Evolutionary conservation across 1,140 invertebrate species (phyloP), one percentile per base, ranked within the genome.

Genomic region (Brachionus rubens): DNA sequence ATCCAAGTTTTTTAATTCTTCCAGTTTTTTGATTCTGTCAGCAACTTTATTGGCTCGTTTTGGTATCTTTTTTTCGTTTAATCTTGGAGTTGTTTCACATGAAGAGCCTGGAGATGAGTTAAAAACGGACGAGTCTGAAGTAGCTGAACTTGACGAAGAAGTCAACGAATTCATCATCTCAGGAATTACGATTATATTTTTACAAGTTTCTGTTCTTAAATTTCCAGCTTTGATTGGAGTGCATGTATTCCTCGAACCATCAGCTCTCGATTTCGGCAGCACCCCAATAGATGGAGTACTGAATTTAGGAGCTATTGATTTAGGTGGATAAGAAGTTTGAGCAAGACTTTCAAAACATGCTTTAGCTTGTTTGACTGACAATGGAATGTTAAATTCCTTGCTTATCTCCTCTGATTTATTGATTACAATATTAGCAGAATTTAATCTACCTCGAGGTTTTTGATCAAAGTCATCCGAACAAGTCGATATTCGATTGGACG

Each of bases 281-380:
- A 21, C 30, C 6, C 33, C 33, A 52, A 6, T 4, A 5, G 50
- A 52, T 24, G 9, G 19, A 1, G 19, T 33, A n/a, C 10, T 33
- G 28, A 14, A 30, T 59, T 59, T 59, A 16, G 28, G 12, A 3
- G 9, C 33, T 5, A 36, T 5, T 36, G 33, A 9, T 33, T 33
- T 16, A 3, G 40, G 54, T 28, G 54, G 12, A 21, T 6, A 1
- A 33, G 21, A 59, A 36, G 33, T 52, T 3, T 21, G 30, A 12
- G 41, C 40, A 10, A 72, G 19, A 28, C 19, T 72, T 54, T 72
- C 68, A 26, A 72, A 72, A 33, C 68, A 72, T 12, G 50, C 46
- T 19, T 41, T 36, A 30, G 68, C 68, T 40, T 72, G 68, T 33
- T 72, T 72, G 14, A 72, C 68, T 40, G 46, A 50, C 46, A 72